These are phyloP conservation scores for Morpho achilles DNA, from an alignment of 2,888 invertebrate genomes.

Conservation along the genomic window DNA sequence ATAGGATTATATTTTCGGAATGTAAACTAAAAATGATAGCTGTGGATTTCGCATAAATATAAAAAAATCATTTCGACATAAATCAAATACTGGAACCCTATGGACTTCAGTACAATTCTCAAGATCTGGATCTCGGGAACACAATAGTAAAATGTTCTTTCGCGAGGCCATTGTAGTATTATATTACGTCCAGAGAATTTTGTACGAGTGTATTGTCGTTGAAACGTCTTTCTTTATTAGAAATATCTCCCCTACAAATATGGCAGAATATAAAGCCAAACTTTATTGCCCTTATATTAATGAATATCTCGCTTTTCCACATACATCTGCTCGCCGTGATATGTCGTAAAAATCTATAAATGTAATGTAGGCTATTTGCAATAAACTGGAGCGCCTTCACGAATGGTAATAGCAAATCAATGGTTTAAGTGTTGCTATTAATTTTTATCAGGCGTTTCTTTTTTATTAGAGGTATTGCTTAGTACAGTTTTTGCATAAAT, in stretches of 20 bases:
- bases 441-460: constrained; percentile 41
- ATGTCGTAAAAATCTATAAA: constrained; percentile 28
- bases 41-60: not conserved
- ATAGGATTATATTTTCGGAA: too few relatives aligned
- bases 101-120: not conserved
- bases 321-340: constrained; percentile 22
- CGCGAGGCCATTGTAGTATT: constrained; percentile 29
- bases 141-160: constrained; percentile 2
- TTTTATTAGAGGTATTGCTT: not conserved
- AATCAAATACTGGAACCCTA: constrained; percentile 3
- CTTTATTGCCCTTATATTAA: constrained; percentile 60
- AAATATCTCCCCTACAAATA: constrained; percentile 48
- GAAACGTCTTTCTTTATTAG: constrained; percentile 54
- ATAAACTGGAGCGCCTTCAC: constrained; percentile 40
- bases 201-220: constrained; percentile 33
- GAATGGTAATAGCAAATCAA: constrained; percentile 38
- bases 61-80: not conserved
- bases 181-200: constrained; percentile 28
- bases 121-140: not conserved
- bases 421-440: constrained; percentile 38
- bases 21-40: too few relatives aligned
- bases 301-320: constrained; percentile 38
- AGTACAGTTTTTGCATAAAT: constrained; percentile 8
- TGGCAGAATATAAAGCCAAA: constrained; percentile 48
- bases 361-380: constrained; percentile 28